A percentile compares a stretch with the other conserved stretches of the same genome.
Conservation (phyloP, 2,113 vertebrate species). For the Clarias gariepinus region DNA sequence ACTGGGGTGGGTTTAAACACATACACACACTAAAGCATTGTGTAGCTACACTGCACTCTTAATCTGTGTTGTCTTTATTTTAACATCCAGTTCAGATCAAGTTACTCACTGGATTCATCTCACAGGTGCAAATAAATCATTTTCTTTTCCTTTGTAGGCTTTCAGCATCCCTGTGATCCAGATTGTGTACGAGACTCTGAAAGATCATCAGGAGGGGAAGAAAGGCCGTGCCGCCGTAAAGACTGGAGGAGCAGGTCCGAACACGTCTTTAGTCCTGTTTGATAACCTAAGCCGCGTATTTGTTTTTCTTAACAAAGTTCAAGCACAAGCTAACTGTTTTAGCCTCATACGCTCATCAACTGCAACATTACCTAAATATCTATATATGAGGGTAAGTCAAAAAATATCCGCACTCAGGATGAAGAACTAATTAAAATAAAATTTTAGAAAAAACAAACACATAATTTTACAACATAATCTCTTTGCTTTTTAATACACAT, state of each 20-base stretch:
- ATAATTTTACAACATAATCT: too few species aligned
- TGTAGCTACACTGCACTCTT: neutral
- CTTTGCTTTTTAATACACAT: too few species aligned
- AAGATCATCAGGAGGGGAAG: conserved; percentile 95
- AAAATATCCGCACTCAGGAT: too few species aligned
- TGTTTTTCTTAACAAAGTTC: too few species aligned
- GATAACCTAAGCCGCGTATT: too few species aligned
- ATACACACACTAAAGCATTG: neutral
- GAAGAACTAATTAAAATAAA: too few species aligned
- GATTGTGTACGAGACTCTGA: conserved; percentile 96
- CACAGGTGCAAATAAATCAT: neutral
- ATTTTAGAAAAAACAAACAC: too few species aligned
- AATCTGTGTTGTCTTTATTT: neutral
- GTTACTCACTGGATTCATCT: neutral
- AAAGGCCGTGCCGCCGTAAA: conserved; percentile 87
- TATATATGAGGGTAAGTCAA: too few species aligned
- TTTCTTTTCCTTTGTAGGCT: conserved; percentile 73
- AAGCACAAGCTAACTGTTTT: too few species aligned
- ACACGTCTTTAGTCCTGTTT: too few species aligned
- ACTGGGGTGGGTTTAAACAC: conserved; percentile 86
- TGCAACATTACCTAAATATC: too few species aligned
- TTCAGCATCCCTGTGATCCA: conserved; percentile 98
- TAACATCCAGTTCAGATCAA: neutral
- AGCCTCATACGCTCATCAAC: too few species aligned
- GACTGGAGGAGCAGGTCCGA: conserved; percentile 83